Base-by-base conservation (phyloP, 1,140 invertebrate species). In the Diabrotica undecimpunctata region DNA sequence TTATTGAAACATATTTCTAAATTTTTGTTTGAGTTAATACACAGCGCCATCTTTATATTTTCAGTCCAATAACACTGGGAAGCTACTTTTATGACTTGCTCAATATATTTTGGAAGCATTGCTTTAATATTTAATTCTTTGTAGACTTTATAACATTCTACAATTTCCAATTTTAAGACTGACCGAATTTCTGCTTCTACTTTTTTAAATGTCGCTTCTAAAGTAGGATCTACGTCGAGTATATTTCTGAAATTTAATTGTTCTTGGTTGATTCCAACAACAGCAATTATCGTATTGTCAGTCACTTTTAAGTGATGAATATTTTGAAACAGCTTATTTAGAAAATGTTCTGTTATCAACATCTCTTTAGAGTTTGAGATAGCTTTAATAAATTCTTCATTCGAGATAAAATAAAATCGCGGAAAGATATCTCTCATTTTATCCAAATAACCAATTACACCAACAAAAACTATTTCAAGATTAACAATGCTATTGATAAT, bases 321-420 rank as follows among this genome's bases (percentile, higher is more conserved):
- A 46, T 46, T 46, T 92, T 93, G 61, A 96, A 81, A 79, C 61
- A 66, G 39, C 84, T 84, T 64, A 86, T 87, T 35, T 87, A 88
- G 54, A 50, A 68, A 68, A 8, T 54, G 14, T 57, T 36, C 13
- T 13, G 54, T 25, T 9, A 55, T 55, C 89, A 38, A 94, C 81
- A 90, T 0, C 92, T 90, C 85, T 36, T 86, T 74, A 0, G 88
- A 91, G 80, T 93, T 94, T 0, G 90, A 1, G 92, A 95, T 55
- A 96, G 81, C 74, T 96, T 95, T 79, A 95, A 96, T 81, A 85
- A 97, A 90, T 81, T 97, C 95, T 72, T 96, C 92, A 75, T 96
- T 95, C 7, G 94, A 95, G 50, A 97, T 80, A 72, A 97, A 97
- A 80, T 95, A 97, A 75, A 97, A 94, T 75, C 94, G 83, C 0